These are phyloP conservation scores for Chrysaora quinquecirrha DNA, from an alignment of 30 jellyfish, hydroid and myxozoan genomes.

Conservation along the genomic window DNA sequence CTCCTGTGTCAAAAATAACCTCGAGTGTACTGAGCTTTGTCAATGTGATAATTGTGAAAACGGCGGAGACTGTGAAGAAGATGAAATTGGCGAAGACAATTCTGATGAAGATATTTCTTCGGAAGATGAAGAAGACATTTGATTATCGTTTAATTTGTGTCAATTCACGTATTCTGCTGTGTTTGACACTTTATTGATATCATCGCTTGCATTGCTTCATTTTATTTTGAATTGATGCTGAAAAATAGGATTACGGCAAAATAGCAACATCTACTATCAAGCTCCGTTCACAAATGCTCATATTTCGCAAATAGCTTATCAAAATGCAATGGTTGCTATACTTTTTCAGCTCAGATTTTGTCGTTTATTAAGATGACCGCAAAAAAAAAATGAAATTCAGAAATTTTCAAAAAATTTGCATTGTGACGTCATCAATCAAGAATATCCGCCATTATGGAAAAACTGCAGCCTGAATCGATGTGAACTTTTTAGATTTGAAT, in stretches of 20 bases:
- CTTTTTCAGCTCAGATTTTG: constrained; percentile 8
- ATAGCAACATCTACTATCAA: background rate
- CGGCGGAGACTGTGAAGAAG: background rate
- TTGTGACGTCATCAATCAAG: constrained; percentile 22
- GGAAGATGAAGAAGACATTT: background rate
- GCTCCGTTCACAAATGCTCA: background rate
- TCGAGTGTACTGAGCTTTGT: constrained; percentile 21
- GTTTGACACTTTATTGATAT: background rate
- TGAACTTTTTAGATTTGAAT: constrained; percentile 30
- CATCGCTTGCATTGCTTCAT: background rate
- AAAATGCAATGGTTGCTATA: constrained; percentile 10
- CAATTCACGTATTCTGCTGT: background rate
- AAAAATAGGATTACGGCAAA: background rate
- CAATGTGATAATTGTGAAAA: background rate
- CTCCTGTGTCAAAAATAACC: background rate
- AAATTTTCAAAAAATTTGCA: constrained; percentile 11
- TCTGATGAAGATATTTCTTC: background rate
- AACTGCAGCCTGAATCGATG: constrained; percentile 33
- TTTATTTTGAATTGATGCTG: background rate
- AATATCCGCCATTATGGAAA: constrained; percentile 36
- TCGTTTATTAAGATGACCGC: constrained; percentile 15
- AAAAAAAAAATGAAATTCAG: constrained; percentile 6
- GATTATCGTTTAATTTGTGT: background rate
- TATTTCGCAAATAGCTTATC: constrained; percentile 19
- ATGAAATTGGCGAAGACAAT: background rate